phyloP scores from a whole-genome alignment of 1,140 invertebrate genomes.

The Brachionus plicatilis region DNA sequence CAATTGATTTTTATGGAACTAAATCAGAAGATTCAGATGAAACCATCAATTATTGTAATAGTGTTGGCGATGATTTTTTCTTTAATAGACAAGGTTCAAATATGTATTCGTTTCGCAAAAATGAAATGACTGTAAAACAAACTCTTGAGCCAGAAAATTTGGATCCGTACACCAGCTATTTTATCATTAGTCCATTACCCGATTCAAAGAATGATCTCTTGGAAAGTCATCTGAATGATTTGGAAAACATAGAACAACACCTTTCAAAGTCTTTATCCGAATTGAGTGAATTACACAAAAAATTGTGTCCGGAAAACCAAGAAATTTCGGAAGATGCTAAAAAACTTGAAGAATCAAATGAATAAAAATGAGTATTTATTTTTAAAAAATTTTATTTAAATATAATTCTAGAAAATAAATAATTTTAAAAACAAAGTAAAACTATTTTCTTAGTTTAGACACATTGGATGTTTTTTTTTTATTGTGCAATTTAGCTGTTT shows the following conservation, averaged over 20 bases:
- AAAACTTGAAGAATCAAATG: not conserved
- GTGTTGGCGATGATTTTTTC: not conserved
- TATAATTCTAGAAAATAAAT: not conserved
- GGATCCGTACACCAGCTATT: not conserved
- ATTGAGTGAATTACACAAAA: slow-evolving; percentile 6
- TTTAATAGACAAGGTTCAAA: not conserved
- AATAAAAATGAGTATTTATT: not conserved
- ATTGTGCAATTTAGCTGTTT: not conserved
- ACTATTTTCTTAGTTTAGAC: not conserved
- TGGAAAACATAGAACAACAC: not conserved
- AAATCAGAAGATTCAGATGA: not conserved
- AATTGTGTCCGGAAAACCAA: not conserved
- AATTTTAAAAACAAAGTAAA: not conserved
- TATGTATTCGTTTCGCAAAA: not conserved
- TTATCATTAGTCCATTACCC: not conserved
- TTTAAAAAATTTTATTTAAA: not conserved
- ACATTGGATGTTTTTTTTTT: not conserved
- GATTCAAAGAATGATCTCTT: not conserved
- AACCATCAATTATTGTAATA: not conserved
- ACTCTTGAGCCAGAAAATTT: not conserved
- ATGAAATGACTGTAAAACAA: not conserved
- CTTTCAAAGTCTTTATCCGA: slow-evolving; percentile 29
- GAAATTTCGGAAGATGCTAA: not conserved
- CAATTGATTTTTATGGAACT: not conserved
- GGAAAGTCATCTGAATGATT: not conserved